Evolutionary conservation across 92 coral and sea anemone genomes (phyloP), one percentile per base, ranked within the genome.

Genomic region (Actinernus sp.): DNA sequence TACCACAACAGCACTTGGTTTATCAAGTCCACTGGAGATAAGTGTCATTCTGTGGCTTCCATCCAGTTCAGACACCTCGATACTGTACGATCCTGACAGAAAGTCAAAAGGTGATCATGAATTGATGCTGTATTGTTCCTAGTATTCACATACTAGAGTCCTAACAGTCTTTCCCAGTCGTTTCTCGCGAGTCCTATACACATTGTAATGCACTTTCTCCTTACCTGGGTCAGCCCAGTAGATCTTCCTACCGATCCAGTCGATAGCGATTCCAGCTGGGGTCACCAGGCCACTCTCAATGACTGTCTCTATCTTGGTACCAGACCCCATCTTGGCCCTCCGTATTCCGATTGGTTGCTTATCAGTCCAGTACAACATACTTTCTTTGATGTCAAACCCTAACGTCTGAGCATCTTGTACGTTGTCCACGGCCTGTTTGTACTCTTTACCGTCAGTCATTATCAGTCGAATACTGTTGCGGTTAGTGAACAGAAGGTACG

Each of bases 201-300:
- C n/a, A n/a, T n/a, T n/a, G n/a, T n/a, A n/a, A n/a, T n/a, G n/a
- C n/a, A n/a, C n/a, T n/a, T n/a, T n/a, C n/a, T n/a, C n/a, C n/a
- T n/a, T 18, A 63, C 97, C 97, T 53, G 78, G 65, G 37, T 77
- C 88, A 37, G 96, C 86, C 99, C 99, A 95, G 54, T 95, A 95
- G 8, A 95, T 69, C 64, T 95, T 95, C 58, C 86, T 75, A 5
- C 97, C 94, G 40, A 87, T 88, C 99, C 99, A 95, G 50, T 95
- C 99, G 65, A 95, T 82, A 26, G 99, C 99, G 25, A 95, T 73
- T 27, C 83, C 82, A 10, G 83, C 81, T 7, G 95, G 65, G 12
- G 59, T 30, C 2, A 30, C 76, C 18, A 87, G 52, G 23, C 84
- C 93, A 4, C 63, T 33, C 0, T 79, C 66, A 26, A 91, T 33